These are phyloP conservation scores for Sternotherus odoratus DNA, from an alignment of 2,797 vertebrate species.

Conservation along the genomic window DNA sequence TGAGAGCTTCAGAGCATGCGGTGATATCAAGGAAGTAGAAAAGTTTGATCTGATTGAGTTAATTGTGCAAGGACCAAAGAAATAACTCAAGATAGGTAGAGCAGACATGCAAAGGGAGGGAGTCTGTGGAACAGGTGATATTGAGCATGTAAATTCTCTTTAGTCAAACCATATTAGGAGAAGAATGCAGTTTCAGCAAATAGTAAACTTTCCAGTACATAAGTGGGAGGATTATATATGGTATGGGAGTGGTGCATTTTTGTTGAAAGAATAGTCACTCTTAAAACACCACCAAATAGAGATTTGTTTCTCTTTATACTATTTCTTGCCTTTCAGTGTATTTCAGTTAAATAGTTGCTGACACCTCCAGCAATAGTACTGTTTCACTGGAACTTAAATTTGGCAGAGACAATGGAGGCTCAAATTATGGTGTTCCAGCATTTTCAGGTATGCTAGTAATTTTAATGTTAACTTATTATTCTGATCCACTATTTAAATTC, in stretches of 20 bases:
- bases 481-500: background rate
- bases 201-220: background rate
- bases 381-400: background rate
- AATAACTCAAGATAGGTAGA: background rate
- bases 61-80: background rate
- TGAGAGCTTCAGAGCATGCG: background rate
- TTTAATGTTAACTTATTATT: background rate
- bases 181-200: background rate
- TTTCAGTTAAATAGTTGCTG: background rate
- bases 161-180: conserved; percentile 55
- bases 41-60: background rate
- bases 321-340: background rate
- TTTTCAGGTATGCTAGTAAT: background rate
- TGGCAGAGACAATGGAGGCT: background rate
- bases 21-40: background rate
- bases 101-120: conserved; percentile 41
- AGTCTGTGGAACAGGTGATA: conserved; percentile 14
- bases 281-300: background rate
- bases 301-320: background rate
- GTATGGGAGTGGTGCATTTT: background rate
- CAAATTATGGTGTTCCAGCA: fast-evolving
- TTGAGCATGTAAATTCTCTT: conserved; percentile 8
- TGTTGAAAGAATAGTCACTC: background rate
- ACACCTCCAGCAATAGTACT: background rate
- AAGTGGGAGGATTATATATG: background rate